A percentile compares a stretch with the other conserved stretches of the same genome.
Conservation (phyloP, 2,113 vertebrate genomes). For the Tyto alba region DNA sequence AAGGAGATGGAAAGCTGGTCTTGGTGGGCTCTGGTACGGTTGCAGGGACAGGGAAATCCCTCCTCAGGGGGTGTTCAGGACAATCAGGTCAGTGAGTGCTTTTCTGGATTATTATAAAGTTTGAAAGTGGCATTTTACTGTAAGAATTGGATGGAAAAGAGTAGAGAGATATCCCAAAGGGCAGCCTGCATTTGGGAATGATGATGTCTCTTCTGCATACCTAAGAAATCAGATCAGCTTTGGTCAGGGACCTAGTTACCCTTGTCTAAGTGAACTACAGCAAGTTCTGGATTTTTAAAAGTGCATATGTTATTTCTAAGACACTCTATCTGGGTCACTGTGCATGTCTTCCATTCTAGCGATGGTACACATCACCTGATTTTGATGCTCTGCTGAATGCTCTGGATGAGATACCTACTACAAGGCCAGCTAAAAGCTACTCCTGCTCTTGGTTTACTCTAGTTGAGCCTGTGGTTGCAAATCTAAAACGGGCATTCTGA, state of each 20-base stretch:
- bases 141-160: neutral
- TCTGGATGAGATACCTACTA: neutral
- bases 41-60: neutral
- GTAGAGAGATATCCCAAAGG: neutral
- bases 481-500: neutral
- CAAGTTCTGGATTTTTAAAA: neutral
- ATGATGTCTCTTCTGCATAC: neutral
- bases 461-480: neutral
- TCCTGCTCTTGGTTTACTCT: neutral
- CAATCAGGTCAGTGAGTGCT: neutral
- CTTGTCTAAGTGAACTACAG: neutral
- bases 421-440: neutral
- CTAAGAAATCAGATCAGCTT: neutral
- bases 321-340: fast-evolving
- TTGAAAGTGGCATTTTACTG: neutral
- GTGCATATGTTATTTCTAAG: neutral
- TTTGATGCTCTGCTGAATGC: neutral
- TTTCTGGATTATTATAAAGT: neutral
- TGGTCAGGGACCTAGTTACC: neutral
- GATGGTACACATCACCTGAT: fast-evolving
- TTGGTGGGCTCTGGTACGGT: neutral
- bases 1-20: neutral
- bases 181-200: neutral
- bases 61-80: fast-evolving
- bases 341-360: neutral